Conservation (phyloP, 1,140 invertebrate genomes). For the Agrilus planipennis region DNA sequence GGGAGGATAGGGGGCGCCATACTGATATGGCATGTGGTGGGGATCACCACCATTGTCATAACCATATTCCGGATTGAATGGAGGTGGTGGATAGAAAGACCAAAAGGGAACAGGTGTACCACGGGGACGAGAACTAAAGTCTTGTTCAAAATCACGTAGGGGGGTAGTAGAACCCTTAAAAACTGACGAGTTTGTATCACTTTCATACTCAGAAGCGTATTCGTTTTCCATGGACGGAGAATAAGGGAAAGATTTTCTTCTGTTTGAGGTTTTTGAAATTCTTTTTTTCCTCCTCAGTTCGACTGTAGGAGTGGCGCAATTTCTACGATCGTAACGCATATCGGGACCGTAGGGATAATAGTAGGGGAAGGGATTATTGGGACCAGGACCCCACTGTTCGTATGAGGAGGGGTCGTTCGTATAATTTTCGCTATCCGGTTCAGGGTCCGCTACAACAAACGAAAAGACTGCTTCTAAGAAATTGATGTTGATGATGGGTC, state of each 20-base stretch:
- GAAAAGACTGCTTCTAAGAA: conserved; percentile 7
- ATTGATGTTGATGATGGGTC: too few relatives aligned
- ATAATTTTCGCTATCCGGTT: conserved; percentile 16
- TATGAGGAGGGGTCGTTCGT: conserved; percentile 20
- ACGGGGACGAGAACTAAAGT: conserved; percentile 10
- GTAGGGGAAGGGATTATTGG: conserved; percentile 29
- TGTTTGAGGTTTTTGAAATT: too few relatives aligned
- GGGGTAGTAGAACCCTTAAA: too few relatives aligned
- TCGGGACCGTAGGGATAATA: conserved; percentile 16
- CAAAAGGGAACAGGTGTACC: conserved; percentile 23
- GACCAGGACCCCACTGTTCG: conserved; percentile 22
- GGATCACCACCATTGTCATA: conserved; percentile 4
- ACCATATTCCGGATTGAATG: conserved; percentile 3
- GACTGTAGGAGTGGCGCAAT: conserved; percentile 10
- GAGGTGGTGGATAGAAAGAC: conserved; percentile 15
- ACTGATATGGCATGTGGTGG: background rate
- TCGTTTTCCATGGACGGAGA: background rate
- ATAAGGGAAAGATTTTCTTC: too few relatives aligned
- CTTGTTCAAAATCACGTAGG: too few relatives aligned
- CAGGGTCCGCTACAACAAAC: conserved; percentile 29
- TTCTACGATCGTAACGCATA: conserved; percentile 18
- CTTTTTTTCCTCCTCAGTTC: background rate
- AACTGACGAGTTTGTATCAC: too few relatives aligned
- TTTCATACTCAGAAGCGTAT: conserved; percentile 5
- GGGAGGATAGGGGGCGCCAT: conserved; percentile 15